A percentile compares a stretch with the other conserved stretches of the same genome.
phyloP scores from a whole-genome alignment of 2,113 vertebrate genomes.

The Ailuropoda melanoleuca region DNA sequence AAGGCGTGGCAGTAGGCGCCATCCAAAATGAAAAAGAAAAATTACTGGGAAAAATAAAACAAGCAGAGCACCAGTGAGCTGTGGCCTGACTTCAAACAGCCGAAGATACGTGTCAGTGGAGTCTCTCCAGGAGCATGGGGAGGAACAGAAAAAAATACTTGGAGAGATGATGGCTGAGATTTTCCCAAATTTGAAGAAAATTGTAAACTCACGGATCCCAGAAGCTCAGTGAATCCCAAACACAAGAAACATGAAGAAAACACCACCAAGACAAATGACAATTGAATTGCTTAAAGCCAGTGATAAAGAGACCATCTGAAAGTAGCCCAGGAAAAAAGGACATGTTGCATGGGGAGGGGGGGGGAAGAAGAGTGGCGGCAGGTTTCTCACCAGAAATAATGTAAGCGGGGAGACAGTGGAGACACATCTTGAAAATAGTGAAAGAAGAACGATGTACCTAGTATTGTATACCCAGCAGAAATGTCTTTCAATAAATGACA shows the following conservation, averaged over 20 bases:
- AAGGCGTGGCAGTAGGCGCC: not conserved
- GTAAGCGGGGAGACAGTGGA: not conserved
- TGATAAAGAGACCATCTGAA: not conserved
- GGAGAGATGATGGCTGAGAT: not conserved
- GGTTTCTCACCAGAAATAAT: not conserved
- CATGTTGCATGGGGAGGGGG: not conserved
- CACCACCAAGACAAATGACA: not conserved
- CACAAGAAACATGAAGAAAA: not conserved
- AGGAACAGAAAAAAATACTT: not conserved
- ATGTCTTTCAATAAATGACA: not conserved
- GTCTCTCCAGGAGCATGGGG: not conserved
- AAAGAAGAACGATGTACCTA: not conserved
- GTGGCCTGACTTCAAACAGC: not conserved
- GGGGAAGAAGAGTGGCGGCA: not conserved
- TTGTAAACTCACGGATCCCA: not conserved
- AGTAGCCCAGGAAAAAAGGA: not conserved
- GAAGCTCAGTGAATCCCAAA: not conserved
- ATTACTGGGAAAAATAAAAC: not conserved
- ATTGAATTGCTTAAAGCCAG: not conserved
- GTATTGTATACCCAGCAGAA: constrained; percentile 1
- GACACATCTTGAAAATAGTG: not conserved
- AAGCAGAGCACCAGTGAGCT: not conserved
- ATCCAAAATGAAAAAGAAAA: not conserved
- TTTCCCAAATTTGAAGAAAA: constrained; percentile 19
- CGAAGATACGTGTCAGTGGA: not conserved